Conservation (phyloP, 2,888 invertebrate genomes). For the Apamea epomidion region DNA sequence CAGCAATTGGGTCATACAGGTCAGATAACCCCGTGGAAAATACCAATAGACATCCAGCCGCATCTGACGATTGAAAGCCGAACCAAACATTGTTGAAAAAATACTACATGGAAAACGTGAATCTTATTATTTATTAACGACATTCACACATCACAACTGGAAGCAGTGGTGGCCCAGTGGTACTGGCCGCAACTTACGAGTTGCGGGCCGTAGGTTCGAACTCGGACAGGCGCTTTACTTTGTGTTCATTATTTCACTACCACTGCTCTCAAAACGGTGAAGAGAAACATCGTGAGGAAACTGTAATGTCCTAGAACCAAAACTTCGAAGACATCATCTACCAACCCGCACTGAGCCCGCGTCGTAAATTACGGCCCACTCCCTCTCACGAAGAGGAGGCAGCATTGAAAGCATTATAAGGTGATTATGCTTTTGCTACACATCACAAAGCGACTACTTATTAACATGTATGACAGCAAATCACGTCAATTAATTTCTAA, state of each 20-base stretch:
- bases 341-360: neutral
- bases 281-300: neutral
- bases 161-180: neutral
- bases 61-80: neutral
- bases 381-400: neutral
- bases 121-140: slow-evolving; percentile 13
- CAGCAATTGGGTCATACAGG: slow-evolving; percentile 3
- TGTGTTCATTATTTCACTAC: neutral
- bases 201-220: neutral
- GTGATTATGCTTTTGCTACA: neutral
- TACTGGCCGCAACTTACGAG: neutral
- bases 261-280: neutral
- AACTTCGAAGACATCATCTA: neutral
- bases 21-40: slow-evolving; percentile 1
- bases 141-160: neutral
- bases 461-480: slow-evolving; percentile 3
- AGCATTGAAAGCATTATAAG: neutral
- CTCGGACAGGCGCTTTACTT: neutral
- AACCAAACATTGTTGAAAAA: neutral
- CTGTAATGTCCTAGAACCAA: neutral
- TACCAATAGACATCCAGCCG: neutral
- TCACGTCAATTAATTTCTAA: slow-evolving; percentile 22
- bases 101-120: neutral
- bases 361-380: neutral
- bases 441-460: slow-evolving; percentile 9